Evolutionary conservation across 2,113 vertebrate genomes (phyloP).

Genomic region (Megalops atlanticus): DNA sequence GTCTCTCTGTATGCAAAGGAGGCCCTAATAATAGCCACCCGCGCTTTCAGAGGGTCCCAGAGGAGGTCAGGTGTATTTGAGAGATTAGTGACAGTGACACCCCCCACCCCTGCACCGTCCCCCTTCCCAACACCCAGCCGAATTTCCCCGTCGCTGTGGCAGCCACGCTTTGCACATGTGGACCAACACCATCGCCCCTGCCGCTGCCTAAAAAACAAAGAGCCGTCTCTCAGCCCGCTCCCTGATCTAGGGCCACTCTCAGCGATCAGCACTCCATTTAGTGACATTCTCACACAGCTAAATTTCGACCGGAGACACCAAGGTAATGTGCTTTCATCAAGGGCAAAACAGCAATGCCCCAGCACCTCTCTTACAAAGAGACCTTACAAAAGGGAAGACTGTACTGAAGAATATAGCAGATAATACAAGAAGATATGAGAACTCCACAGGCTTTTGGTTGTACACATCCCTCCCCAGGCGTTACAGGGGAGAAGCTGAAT

Average conservation of each 20-base stretch:
- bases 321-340: too few species aligned
- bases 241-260: too few species aligned
- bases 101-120: slow-evolving; percentile 35
- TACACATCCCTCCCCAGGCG: not conserved
- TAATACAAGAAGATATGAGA: too few species aligned
- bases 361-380: too few species aligned
- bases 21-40: slow-evolving; percentile 44
- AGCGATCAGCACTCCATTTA: too few species aligned
- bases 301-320: too few species aligned
- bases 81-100: slow-evolving; percentile 37
- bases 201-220: not conserved
- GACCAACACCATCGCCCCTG: not conserved
- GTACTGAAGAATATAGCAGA: too few species aligned
- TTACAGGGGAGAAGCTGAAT: not conserved
- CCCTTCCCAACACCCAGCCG: slow-evolving; percentile 21
- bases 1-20: slow-evolving; percentile 48
- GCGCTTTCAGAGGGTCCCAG: slow-evolving; percentile 43
- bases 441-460: too few species aligned
- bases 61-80: slow-evolving; percentile 36
- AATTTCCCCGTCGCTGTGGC: not conserved
- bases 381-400: too few species aligned
- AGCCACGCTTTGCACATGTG: not conserved
- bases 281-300: too few species aligned
- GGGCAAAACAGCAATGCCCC: too few species aligned
- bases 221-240: too few species aligned